phyloP scores from a whole-genome alignment of 2,113 vertebrate species.

The Crocuta crocuta region DNA sequence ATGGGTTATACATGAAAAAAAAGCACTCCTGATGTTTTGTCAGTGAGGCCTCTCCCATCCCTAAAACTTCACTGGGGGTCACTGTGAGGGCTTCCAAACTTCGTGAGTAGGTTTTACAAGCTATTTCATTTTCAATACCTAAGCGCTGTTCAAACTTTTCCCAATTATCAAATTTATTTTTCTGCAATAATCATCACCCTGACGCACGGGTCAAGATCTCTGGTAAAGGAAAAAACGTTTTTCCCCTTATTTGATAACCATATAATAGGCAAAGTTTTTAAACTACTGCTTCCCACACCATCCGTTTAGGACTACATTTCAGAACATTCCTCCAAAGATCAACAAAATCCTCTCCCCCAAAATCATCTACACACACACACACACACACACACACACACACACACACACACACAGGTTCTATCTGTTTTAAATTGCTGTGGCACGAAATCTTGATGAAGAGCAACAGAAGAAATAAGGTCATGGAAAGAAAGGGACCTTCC shows the following conservation, averaged over 20 bases:
- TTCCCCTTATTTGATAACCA: not conserved
- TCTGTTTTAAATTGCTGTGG: not conserved
- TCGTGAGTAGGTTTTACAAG: not conserved
- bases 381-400: not conserved
- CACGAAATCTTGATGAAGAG: not conserved
- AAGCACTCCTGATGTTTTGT: not conserved
- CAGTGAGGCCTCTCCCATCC: not conserved
- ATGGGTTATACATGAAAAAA: not conserved
- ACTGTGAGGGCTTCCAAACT: not conserved
- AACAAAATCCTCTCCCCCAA: not conserved
- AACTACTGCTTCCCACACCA: not conserved
- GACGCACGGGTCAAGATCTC: not conserved
- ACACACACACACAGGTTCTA: not conserved
- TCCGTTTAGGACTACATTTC: not conserved
- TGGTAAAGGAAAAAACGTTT: not conserved
- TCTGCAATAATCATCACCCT: not conserved
- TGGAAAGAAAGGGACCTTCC: not conserved
- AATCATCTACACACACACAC: not conserved
- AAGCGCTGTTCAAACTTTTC: not conserved
- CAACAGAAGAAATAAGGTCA: not conserved
- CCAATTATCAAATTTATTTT: not conserved
- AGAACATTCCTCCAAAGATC: constrained; percentile 29
- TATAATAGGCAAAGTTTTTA: not conserved
- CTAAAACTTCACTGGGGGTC: not conserved
- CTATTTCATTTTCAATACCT: not conserved